Percentiles rank a stretch among this genome's conserved stretches.
phyloP scores from a whole-genome alignment of 2,888 invertebrate species.

The Eristalinus aeneus region DNA sequence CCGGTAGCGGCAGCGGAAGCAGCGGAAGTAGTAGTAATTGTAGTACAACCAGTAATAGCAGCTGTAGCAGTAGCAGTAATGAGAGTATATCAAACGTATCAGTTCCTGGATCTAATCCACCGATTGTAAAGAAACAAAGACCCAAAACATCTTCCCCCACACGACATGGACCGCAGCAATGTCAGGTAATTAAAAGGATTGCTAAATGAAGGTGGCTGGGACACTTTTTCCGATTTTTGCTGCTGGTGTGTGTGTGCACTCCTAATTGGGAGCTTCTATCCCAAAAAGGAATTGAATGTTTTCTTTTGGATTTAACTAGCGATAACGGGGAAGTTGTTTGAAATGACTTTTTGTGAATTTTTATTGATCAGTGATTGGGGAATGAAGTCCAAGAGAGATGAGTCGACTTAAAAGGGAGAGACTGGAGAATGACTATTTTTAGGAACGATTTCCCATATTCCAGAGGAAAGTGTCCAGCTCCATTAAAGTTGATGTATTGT shows the following conservation, averaged over 20 bases:
- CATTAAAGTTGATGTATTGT: too few species aligned
- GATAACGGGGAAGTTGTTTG: too few species aligned
- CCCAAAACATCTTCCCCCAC: conserved; percentile 94
- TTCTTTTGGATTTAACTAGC: neutral
- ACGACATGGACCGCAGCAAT: conserved; percentile 94
- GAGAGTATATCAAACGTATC: conserved; percentile 72
- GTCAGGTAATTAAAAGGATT: conserved; percentile 85
- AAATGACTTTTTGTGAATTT: too few species aligned
- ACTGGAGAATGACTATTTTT: too few species aligned
- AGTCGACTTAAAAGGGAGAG: too few species aligned
- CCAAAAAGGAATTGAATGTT: neutral
- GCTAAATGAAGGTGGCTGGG: neutral
- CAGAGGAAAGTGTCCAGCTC: too few species aligned
- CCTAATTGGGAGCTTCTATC: too few species aligned
- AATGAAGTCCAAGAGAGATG: too few species aligned
- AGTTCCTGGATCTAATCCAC: conserved; percentile 74
- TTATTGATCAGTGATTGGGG: too few species aligned
- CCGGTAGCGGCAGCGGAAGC: conserved; percentile 73
- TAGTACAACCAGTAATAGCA: conserved; percentile 69
- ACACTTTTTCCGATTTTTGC: neutral
- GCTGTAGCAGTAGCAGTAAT: conserved; percentile 72
- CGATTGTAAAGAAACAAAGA: conserved; percentile 85
- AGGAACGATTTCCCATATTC: too few species aligned
- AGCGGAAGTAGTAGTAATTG: conserved; percentile 68
- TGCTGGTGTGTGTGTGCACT: neutral